These are phyloP conservation scores for Orchesella cincta DNA, from an alignment of 1,140 invertebrate species.

Conservation along the genomic window DNA sequence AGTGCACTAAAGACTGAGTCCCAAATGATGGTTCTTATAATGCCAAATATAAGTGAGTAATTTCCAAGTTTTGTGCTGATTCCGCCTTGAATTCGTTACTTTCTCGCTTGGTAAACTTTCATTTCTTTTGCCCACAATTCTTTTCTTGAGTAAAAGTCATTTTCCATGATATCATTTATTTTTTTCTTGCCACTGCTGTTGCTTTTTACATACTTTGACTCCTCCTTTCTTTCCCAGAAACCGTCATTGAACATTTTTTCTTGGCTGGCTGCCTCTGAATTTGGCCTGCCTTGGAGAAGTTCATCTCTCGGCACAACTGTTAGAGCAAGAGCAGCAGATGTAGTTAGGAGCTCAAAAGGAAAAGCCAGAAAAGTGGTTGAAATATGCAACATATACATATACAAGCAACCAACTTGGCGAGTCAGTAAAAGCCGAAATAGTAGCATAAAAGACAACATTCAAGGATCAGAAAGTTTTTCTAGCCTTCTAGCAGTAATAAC, in stretches of 20 bases:
- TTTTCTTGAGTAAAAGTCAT: background rate
- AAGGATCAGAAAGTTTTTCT: too few species aligned
- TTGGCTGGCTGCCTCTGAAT: background rate
- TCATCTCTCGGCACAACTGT: background rate
- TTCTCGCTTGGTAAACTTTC: conserved; percentile 8
- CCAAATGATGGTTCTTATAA: too few species aligned
- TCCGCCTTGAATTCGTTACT: background rate
- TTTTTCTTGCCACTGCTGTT: background rate
- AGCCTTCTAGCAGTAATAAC: too few species aligned
- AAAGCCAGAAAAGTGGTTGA: background rate
- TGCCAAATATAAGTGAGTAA: too few species aligned
- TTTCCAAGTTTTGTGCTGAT: background rate
- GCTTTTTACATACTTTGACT: background rate
- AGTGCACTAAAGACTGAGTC: too few species aligned
- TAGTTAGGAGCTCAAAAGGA: background rate
- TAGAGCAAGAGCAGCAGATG: background rate
- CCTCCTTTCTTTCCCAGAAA: background rate
- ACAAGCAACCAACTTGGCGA: background rate
- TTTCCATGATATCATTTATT: background rate
- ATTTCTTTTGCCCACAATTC: background rate
- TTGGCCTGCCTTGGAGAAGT: background rate
- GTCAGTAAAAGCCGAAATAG: background rate
- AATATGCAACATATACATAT: background rate
- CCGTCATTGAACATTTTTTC: background rate
- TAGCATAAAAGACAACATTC: background rate